A percentile compares a stretch with the other conserved stretches of the same genome.
phyloP scores from a whole-genome alignment of 2,797 vertebrate species.

The Naso thynnoides region DNA sequence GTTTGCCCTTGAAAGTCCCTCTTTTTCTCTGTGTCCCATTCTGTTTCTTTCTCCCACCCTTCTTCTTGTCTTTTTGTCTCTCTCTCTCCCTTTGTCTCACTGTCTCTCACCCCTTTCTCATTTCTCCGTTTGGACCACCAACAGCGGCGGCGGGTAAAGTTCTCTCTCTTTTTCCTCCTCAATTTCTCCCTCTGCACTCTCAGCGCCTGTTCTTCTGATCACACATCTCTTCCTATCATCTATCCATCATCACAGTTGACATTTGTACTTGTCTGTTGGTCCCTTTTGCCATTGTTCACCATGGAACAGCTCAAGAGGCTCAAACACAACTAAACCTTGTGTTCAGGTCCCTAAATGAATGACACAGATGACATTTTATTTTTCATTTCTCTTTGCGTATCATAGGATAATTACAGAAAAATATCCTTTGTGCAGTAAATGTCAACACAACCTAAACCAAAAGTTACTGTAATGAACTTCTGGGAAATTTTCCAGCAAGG shows the following conservation, averaged over 20 bases:
- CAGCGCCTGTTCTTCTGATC: conserved; percentile 71
- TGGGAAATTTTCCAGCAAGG: background rate
- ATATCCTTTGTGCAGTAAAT: conserved; percentile 1
- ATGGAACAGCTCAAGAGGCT: conserved; percentile 69
- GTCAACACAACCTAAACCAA: background rate
- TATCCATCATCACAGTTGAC: conserved; percentile 62
- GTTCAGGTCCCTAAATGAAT: conserved; percentile 35
- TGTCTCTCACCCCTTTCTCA: conserved; percentile 80
- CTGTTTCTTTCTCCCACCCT: conserved; percentile 70
- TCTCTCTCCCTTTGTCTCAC: conserved; percentile 53
- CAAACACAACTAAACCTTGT: conserved; percentile 49
- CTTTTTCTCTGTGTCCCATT: conserved; percentile 69
- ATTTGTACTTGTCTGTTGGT: conserved; percentile 61
- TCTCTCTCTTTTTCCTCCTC: conserved; percentile 69
- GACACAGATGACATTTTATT: background rate
- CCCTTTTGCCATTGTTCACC: conserved; percentile 68
- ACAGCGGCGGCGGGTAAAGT: conserved; percentile 89
- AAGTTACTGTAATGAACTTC: background rate
- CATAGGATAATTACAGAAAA: conserved; percentile 11
- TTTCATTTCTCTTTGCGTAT: conserved; percentile 6
- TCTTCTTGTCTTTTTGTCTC: conserved; percentile 66
- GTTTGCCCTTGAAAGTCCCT: conserved; percentile 73
- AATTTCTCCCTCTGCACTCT: conserved; percentile 66
- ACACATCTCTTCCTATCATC: conserved; percentile 73
- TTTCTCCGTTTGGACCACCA: conserved; percentile 85